These are phyloP conservation scores for Myodes glareolus DNA, from an alignment of 2,113 vertebrate genomes.

Conservation along the genomic window DNA sequence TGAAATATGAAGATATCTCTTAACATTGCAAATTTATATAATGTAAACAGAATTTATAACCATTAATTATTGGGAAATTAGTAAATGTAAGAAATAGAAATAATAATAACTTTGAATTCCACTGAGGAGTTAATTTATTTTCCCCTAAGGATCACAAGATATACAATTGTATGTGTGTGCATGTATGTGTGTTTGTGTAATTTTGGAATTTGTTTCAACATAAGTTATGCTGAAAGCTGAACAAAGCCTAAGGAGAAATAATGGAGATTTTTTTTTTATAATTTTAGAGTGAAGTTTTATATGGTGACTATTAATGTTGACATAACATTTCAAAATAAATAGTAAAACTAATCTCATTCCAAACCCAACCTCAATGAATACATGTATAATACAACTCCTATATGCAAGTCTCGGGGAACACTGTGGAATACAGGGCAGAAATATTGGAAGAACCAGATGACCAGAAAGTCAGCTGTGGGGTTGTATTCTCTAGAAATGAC, in stretches of 20 bases:
- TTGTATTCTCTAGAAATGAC: too few relatives aligned
- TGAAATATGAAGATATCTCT: neutral
- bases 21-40: too few relatives aligned
- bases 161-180: neutral
- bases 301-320: neutral
- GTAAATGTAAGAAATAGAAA: neutral
- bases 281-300: neutral
- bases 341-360: neutral
- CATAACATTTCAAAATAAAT: neutral
- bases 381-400: neutral
- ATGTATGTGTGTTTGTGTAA: neutral
- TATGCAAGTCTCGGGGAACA: neutral
- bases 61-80: neutral
- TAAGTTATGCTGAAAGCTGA: neutral
- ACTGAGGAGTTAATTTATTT: too few relatives aligned
- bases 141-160: too few relatives aligned
- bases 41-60: too few relatives aligned
- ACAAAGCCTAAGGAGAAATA: neutral
- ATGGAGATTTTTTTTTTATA: neutral
- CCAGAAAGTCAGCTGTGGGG: too few relatives aligned
- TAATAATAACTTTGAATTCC: too few relatives aligned
- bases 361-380: neutral
- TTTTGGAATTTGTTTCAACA: slow-evolving; percentile 6
- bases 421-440: too few relatives aligned
- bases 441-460: too few relatives aligned